A percentile compares a stretch with the other conserved stretches of the same genome.
phyloP scores from a whole-genome alignment of 2,888 invertebrate genomes.

The Steinernema hermaphroditum region DNA sequence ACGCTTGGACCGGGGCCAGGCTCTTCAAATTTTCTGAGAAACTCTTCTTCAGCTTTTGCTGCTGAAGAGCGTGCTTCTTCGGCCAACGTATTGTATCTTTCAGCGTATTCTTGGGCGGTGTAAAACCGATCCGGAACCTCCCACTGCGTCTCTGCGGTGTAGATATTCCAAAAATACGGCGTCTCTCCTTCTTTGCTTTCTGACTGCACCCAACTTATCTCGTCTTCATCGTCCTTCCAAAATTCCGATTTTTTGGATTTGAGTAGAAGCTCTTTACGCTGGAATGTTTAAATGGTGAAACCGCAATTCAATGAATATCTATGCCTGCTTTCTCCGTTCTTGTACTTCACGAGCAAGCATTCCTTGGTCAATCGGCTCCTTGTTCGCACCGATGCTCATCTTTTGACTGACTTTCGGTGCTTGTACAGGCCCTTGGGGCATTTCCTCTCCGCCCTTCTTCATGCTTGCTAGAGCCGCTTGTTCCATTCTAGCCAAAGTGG shows the following conservation, averaged over 20 bases:
- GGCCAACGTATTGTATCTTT: conserved; percentile 37
- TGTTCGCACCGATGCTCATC: no score
- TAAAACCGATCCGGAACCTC: conserved; percentile 48
- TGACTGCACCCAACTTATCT: conserved; percentile 54
- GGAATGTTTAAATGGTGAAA: background rate
- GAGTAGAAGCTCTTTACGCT: conserved; percentile 42
- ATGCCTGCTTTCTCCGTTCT: background rate
- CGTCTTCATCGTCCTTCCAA: conserved; percentile 37
- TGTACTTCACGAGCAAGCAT: background rate
- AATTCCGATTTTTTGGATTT: conserved; percentile 42
- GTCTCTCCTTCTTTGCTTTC: conserved; percentile 45
- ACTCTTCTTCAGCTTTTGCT: conserved; percentile 13
- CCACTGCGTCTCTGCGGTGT: conserved; percentile 50
- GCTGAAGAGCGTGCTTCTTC: conserved; percentile 17
- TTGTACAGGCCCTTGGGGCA: background rate
- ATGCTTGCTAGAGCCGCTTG: conserved; percentile 55
- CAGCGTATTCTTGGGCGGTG: conserved; percentile 45
- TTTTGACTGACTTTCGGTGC: background rate
- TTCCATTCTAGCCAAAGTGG: conserved; percentile 59
- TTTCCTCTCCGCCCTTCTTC: conserved; percentile 40
- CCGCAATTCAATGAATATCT: background rate
- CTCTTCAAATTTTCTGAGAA: background rate
- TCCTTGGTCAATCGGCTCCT: background rate
- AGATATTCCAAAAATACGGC: conserved; percentile 56
- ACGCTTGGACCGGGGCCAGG: background rate